phyloP scores from a whole-genome alignment of 2,888 invertebrate genomes.

The Eueremaeus valkanovi region DNA sequence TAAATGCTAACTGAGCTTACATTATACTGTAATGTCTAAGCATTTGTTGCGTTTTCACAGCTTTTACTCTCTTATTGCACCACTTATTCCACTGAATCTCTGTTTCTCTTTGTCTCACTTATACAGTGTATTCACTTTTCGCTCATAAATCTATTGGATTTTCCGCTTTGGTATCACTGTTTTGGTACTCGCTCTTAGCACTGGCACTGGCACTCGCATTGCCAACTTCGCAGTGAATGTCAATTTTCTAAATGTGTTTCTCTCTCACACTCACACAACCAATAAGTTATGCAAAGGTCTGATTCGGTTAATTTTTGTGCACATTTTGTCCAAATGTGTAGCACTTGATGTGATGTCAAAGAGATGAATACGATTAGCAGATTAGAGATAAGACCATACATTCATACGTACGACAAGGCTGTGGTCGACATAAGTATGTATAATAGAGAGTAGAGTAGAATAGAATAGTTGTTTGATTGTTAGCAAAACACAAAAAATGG shows the following conservation, averaged over 20 bases:
- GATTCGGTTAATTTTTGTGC: constrained; percentile 7
- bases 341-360: constrained; percentile 22
- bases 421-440: constrained; percentile 25
- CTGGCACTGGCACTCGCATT: neutral
- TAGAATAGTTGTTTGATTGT: neutral
- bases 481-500: constrained; percentile 9
- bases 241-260: neutral
- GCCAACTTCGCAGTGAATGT: neutral
- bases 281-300: neutral
- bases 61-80: neutral
- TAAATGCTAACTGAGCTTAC: too few relatives aligned
- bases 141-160: constrained; percentile 39
- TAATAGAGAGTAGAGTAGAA: neutral
- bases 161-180: constrained; percentile 33
- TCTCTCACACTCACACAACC: neutral
- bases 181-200: constrained; percentile 17
- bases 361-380: constrained; percentile 27
- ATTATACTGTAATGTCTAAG: constrained; percentile 16
- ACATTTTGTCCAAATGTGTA: neutral
- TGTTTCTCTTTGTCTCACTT: constrained; percentile 21
- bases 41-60: constrained; percentile 37
- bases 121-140: constrained; percentile 15
- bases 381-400: constrained; percentile 33
- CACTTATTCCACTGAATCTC: constrained; percentile 21
- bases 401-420: neutral